Evolutionary conservation across 2,888 invertebrate species (phyloP), one percentile per base, ranked within the genome.

Genomic region (Halictus quadricinctus): DNA sequence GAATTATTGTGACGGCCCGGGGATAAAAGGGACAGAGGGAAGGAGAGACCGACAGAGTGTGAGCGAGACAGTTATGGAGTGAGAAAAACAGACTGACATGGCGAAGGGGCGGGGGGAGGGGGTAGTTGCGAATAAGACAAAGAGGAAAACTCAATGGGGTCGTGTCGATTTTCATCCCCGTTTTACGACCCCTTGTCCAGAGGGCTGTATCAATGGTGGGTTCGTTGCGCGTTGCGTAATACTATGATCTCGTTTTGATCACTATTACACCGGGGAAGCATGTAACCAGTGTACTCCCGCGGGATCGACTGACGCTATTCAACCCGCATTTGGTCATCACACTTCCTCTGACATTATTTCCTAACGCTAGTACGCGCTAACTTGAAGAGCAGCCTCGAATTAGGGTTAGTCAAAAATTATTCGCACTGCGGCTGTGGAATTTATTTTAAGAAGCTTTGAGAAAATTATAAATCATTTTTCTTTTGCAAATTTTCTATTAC

Each of bases 1-100:
- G 85, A 79, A 90, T 90, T 90, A 88, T 90, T 90, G 90, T 86
- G 83, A 73, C 46, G 64, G 69, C 43, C 66, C 21, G 36, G 76
- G 80, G 75, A 83, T 77, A 73, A 85, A 81, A 83, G 76, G 46
- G 72, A 72, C n/a, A 21, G 48, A 41, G 79, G 50, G 66, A 10
- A 70, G 36, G 77, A 58, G 66, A 60, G 13, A 4, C 4, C 46
- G 41, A 46, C 21, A 13, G 70, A 50, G 21, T 10, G 64, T 13
- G 64, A 66, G 29, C 12, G 25, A 66, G 29, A 29, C 25, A 66
- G 64, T 15, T 15, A 13, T 15, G 2, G 18, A 66, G 36, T 18
- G 64, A 66, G 18, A 36, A 36, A 36, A 64, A 64, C 6, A 13
- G 64, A 13, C 8, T 6, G 18, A 18, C 50, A 29, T 29, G 29